Conservation (phyloP, 2,113 vertebrate species). For the Amphiprion ocellaris region DNA sequence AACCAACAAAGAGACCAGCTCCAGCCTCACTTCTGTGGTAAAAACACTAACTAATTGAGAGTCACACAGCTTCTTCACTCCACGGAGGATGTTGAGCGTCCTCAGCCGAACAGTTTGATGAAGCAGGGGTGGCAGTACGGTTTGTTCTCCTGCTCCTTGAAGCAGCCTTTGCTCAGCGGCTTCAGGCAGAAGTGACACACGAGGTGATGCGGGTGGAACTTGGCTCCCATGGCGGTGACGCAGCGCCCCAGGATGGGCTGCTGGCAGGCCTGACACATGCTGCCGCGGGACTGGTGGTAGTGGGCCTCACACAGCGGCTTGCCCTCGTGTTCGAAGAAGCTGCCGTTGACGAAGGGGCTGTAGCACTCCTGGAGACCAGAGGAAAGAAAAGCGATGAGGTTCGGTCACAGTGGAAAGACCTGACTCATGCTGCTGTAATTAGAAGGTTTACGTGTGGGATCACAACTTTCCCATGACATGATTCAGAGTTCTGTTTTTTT, state of each 20-base stretch:
- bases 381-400: not conserved
- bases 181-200: constrained; percentile 94
- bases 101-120: constrained; percentile 89
- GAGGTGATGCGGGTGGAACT: constrained; percentile 94
- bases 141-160: constrained; percentile 93
- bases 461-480: constrained; percentile 45
- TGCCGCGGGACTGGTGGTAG: constrained; percentile 92
- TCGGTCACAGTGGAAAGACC: not conserved
- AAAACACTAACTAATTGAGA: constrained; percentile 31
- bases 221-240: constrained; percentile 92
- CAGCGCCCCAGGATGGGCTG: constrained; percentile 93
- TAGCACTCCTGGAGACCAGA: constrained; percentile 87
- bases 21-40: constrained; percentile 53
- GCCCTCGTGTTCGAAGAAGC: constrained; percentile 93
- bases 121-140: constrained; percentile 96
- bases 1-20: constrained; percentile 71
- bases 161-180: constrained; percentile 93
- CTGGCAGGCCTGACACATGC: constrained; percentile 91
- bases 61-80: constrained; percentile 43
- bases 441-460: constrained; percentile 26
- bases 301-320: constrained; percentile 93
- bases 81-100: not conserved
- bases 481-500: not conserved
- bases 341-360: constrained; percentile 91
- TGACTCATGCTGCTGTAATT: constrained; percentile 36